These are phyloP conservation scores for Siniperca undulata DNA, from an alignment of 2,797 vertebrate species.

Conservation along the genomic window DNA sequence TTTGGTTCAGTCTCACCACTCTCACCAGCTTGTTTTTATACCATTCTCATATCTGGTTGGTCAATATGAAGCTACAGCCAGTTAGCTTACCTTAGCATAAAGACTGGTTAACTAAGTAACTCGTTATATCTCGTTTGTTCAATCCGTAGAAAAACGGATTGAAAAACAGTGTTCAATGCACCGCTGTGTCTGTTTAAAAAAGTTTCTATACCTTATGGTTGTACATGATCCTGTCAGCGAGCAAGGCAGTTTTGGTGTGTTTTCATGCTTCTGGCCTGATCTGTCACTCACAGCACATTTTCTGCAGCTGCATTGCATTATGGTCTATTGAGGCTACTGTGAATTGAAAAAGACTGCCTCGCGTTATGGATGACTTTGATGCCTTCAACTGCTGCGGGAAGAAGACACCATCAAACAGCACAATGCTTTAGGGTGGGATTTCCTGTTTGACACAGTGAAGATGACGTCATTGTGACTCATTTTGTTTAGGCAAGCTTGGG, in stretches of 20 bases:
- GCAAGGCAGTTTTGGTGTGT: background rate
- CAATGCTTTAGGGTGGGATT: background rate
- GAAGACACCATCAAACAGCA: background rate
- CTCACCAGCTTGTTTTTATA: too few species aligned
- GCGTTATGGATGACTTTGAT: background rate
- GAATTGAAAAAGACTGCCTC: background rate
- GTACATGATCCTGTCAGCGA: background rate
- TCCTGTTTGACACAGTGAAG: too few species aligned
- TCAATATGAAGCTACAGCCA: too few species aligned
- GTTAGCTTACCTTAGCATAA: too few species aligned
- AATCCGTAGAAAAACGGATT: too few species aligned
- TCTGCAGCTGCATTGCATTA: background rate
- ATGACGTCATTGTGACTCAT: background rate
- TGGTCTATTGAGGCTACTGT: background rate
- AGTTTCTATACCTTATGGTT: background rate
- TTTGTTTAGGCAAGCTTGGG: background rate
- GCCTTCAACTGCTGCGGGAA: background rate
- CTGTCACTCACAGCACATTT: background rate
- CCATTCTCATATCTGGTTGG: too few species aligned
- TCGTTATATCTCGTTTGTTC: too few species aligned
- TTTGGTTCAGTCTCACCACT: too few species aligned
- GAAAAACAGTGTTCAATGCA: too few species aligned
- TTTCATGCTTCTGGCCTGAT: background rate
- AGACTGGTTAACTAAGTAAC: too few species aligned
- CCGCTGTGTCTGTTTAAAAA: background rate